Conservation (phyloP, 2,888 invertebrate species). For the Stomorhina lunata region DNA sequence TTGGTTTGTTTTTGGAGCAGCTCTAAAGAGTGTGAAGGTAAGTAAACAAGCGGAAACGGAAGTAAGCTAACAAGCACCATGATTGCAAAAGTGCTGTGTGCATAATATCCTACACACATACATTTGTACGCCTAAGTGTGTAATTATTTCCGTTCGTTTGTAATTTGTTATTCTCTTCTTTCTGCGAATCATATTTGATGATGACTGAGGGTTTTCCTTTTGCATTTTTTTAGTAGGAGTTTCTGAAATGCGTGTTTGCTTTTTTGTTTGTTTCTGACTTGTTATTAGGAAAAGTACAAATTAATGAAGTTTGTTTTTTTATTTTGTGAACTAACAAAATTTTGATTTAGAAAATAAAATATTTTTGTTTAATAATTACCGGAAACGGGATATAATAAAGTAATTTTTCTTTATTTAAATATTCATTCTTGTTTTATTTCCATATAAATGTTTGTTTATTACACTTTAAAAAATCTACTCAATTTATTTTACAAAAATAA, state of each 20-base stretch:
- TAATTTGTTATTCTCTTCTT: constrained; percentile 60
- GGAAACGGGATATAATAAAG: constrained; percentile 22
- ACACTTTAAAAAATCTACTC: not conserved
- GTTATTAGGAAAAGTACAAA: constrained; percentile 44
- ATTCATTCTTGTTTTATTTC: not conserved
- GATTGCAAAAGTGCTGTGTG: constrained; percentile 58
- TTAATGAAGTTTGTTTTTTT: constrained; percentile 48
- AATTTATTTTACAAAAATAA: constrained; percentile 18
- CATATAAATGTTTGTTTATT: not conserved
- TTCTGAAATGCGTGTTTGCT: not conserved
- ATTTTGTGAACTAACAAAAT: not conserved
- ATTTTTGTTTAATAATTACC: constrained; percentile 20
- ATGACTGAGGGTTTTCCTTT: constrained; percentile 17
- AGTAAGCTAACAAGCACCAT: constrained; percentile 63
- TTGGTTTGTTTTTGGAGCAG: not conserved
- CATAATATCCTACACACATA: constrained; percentile 43
- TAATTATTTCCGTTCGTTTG: constrained; percentile 62
- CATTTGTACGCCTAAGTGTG: constrained; percentile 59
- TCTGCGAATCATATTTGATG: constrained; percentile 39
- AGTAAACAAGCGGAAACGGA: constrained; percentile 61
- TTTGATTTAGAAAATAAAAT: not conserved
- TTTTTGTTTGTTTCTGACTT: constrained; percentile 3
- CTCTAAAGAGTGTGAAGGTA: constrained; percentile 21
- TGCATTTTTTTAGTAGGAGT: not conserved
- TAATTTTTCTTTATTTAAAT: not conserved